Conservation (phyloP, 2,113 vertebrate species). For the Pseudois nayaur region DNA sequence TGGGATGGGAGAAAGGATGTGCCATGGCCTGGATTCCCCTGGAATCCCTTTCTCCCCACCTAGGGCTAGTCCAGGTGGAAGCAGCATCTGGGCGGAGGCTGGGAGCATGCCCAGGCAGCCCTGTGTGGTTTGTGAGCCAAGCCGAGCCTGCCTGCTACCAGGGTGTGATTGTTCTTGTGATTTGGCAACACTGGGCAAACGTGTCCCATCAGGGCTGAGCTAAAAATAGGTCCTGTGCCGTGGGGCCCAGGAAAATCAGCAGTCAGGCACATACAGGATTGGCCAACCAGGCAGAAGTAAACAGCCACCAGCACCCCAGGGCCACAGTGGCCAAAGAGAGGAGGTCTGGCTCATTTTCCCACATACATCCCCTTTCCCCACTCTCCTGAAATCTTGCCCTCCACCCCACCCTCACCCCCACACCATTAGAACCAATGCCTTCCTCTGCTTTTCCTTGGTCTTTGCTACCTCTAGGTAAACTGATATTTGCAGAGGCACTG, state of each 20-base stretch:
- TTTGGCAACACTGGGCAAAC: conserved; percentile 46
- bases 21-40: not conserved
- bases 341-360: not conserved
- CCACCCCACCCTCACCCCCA: too few species aligned
- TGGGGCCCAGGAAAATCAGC: conserved; percentile 17
- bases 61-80: conserved; percentile 8
- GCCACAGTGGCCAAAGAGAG: not conserved
- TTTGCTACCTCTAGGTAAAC: not conserved
- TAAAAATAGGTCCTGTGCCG: conserved; percentile 60
- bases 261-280: not conserved
- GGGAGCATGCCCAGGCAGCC: conserved; percentile 48
- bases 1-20: not conserved
- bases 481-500: not conserved
- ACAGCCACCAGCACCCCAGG: not conserved
- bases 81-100: conserved; percentile 1
- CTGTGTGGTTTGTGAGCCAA: conserved; percentile 27
- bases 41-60: conserved; percentile 12
- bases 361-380: not conserved
- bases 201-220: conserved; percentile 45
- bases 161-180: conserved; percentile 56
- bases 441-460: not conserved
- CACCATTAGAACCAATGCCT: not conserved
- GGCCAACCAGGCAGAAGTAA: not conserved
- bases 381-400: not conserved
- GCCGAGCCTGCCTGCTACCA: not conserved